phyloP scores from a whole-genome alignment of 2,888 invertebrate genomes.

The Papilio protenor region DNA sequence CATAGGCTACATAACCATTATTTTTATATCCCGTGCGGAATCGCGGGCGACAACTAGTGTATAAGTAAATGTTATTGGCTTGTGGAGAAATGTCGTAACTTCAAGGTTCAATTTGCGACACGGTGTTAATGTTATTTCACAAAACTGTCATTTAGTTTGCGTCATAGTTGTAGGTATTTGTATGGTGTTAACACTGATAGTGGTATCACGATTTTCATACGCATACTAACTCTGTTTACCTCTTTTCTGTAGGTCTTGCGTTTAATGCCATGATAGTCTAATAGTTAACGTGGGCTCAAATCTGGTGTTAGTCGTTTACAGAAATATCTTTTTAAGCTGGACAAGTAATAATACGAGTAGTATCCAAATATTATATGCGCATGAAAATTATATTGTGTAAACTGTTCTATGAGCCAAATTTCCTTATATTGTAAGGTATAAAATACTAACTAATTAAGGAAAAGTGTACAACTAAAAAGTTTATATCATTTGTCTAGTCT shows the following conservation, averaged over 20 bases:
- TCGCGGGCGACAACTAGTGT: not conserved
- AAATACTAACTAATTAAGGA: not conserved
- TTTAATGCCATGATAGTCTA: not conserved
- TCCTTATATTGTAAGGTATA: not conserved
- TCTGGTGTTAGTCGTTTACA: not conserved
- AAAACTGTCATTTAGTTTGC: conserved; percentile 52
- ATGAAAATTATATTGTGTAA: too few species aligned
- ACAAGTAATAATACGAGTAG: too few species aligned
- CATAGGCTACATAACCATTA: too few species aligned
- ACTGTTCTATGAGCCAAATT: not conserved
- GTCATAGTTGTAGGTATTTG: conserved; percentile 42
- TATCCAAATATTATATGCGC: too few species aligned
- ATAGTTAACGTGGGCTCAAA: not conserved
- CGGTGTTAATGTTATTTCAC: conserved; percentile 54
- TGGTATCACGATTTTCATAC: conserved; percentile 14
- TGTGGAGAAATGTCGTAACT: conserved; percentile 52
- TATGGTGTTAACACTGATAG: conserved; percentile 32
- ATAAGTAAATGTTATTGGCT: conserved; percentile 43
- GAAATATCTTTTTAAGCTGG: too few species aligned
- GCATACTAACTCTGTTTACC: not conserved
- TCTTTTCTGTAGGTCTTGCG: not conserved
- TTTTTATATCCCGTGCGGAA: too few species aligned
- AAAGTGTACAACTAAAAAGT: not conserved
- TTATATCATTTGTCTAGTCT: not conserved
- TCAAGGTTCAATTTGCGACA: conserved; percentile 59